These are phyloP conservation scores for Nephila pilipes DNA, from an alignment of 1,140 invertebrate species.

Conservation along the genomic window DNA sequence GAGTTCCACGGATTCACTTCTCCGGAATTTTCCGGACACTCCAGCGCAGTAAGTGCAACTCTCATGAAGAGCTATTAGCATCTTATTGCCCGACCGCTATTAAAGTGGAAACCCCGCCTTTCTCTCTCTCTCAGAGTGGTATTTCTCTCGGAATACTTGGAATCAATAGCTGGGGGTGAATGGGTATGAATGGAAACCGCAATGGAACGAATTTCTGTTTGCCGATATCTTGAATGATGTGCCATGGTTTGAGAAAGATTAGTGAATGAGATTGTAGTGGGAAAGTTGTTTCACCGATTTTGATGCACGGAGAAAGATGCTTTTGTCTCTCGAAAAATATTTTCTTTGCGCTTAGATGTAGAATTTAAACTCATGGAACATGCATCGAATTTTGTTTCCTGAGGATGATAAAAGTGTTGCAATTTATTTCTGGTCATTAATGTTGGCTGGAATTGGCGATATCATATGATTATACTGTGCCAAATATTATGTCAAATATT, in stretches of 20 bases:
- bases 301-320: too few species aligned
- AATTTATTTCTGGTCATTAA: too few species aligned
- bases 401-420: too few species aligned
- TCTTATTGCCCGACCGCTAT: slow-evolving; percentile 52
- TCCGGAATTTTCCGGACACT: background rate
- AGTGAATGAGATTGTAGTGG: background rate
- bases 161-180: slow-evolving; percentile 31
- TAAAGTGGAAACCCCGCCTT: background rate
- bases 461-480: too few species aligned
- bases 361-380: too few species aligned
- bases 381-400: too few species aligned
- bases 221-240: background rate
- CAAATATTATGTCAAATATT: too few species aligned
- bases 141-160: slow-evolving; percentile 46
- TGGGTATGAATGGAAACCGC: background rate
- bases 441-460: too few species aligned
- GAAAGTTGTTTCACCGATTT: background rate
- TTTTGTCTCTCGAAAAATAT: too few species aligned
- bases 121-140: background rate
- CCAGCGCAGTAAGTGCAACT: background rate
- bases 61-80: slow-evolving; percentile 52
- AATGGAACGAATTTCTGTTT: background rate
- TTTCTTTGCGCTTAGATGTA: too few species aligned
- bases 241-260: background rate
- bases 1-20: background rate